Conservation (phyloP, 53 echinoderm and acorn worm genomes). For the Actinopyga echinites region DNA sequence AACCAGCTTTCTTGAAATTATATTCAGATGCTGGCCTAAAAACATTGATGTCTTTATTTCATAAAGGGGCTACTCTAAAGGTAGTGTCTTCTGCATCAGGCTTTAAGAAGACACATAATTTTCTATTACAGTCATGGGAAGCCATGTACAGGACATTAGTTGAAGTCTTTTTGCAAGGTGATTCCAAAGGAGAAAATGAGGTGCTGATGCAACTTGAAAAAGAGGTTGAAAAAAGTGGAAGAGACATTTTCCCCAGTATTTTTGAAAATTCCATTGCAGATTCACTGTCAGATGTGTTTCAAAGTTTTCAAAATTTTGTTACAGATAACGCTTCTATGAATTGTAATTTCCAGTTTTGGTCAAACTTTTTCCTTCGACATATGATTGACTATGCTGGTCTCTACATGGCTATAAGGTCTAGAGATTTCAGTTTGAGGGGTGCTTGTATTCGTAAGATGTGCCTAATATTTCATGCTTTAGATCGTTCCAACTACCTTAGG, state of each 20-base stretch:
- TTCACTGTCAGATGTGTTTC: background rate
- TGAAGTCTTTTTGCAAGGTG: background rate
- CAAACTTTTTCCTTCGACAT: slow-evolving; percentile 5
- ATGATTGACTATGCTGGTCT: background rate
- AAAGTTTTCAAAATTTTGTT: background rate
- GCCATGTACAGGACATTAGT: background rate
- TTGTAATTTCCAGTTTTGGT: slow-evolving; percentile 17
- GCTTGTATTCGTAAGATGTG: slow-evolving; percentile 15
- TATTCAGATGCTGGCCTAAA: no score
- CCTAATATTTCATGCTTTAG: slow-evolving; percentile 29
- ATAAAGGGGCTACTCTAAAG: no score
- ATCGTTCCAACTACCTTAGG: slow-evolving; percentile 19
- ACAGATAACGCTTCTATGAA: background rate
- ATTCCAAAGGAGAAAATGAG: background rate
- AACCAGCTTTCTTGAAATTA: no score
- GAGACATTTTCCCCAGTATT: background rate
- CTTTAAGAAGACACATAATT: slow-evolving; percentile 15
- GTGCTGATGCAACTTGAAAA: background rate
- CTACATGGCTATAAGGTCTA: slow-evolving; percentile 20
- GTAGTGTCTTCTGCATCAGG: background rate
- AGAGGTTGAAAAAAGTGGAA: background rate
- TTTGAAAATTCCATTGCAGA: background rate
- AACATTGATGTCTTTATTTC: no score
- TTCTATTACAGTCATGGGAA: slow-evolving; percentile 30
- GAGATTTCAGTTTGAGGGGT: slow-evolving; percentile 3